A percentile compares a stretch with the other conserved stretches of the same genome.
Evolutionary conservation across 2,113 vertebrate genomes (phyloP).

Genomic region (Gila orcuttii): DNA sequence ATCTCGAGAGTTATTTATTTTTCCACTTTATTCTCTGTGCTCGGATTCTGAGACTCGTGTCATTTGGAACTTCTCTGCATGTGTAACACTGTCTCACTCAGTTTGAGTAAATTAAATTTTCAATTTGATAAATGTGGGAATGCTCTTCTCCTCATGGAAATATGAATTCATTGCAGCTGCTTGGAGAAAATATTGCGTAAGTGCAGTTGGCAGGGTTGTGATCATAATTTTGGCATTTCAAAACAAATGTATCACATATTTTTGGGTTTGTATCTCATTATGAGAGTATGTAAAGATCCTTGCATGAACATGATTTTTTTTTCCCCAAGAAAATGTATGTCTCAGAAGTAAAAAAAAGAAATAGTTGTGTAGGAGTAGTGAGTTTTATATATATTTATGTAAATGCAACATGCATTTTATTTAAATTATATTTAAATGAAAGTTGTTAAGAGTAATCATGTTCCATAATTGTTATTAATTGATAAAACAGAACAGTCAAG

Average conservation of each 20-base stretch:
- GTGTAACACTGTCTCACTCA: slow-evolving; percentile 33
- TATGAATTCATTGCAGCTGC: slow-evolving; percentile 2
- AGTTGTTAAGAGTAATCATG: neutral
- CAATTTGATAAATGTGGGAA: slow-evolving; percentile 14
- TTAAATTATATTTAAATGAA: neutral
- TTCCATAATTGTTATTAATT: neutral
- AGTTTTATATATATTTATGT: neutral
- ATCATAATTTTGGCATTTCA: neutral
- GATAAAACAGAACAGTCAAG: neutral
- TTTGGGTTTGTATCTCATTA: neutral
- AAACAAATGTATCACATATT: neutral
- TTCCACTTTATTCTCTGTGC: slow-evolving; percentile 78
- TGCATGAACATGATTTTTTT: too few relatives aligned
- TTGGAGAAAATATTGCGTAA: neutral
- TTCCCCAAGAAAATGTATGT: neutral
- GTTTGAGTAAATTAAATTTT: slow-evolving; percentile 43
- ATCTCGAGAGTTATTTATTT: slow-evolving; percentile 87
- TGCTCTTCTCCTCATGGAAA: neutral
- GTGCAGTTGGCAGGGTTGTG: neutral
- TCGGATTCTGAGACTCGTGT: slow-evolving; percentile 79
- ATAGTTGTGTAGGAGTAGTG: neutral
- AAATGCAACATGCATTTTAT: neutral
- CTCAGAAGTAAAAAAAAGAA: neutral
- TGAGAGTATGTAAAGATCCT: neutral
- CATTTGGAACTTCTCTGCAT: slow-evolving; percentile 67